Evolutionary conservation across 2,888 invertebrate genomes (phyloP).

Genomic region (Panzeria rudis): DNA sequence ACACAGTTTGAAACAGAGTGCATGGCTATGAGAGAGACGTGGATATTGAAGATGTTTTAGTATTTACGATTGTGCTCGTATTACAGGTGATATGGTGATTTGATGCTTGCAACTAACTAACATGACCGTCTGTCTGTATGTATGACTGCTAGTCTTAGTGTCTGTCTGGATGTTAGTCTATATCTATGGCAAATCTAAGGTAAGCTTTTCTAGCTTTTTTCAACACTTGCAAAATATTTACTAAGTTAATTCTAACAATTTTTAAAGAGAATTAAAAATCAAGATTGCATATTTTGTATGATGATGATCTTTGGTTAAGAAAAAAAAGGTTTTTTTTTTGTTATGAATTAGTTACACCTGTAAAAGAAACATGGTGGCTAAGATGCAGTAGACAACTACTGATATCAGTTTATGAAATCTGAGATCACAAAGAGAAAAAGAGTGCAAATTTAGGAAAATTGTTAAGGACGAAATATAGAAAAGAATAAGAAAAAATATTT

Average conservation of each 20-base stretch:
- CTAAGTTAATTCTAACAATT: slow-evolving; percentile 61
- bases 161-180: slow-evolving; percentile 12
- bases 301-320: slow-evolving; percentile 2
- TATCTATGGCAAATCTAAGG: slow-evolving; percentile 64
- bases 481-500: neutral
- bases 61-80: slow-evolving; percentile 52
- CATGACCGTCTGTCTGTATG: slow-evolving; percentile 4
- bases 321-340: neutral
- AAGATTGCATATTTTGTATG: slow-evolving; percentile 51
- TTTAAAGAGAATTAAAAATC: slow-evolving; percentile 40
- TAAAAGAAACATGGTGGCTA: slow-evolving; percentile 47
- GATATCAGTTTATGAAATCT: slow-evolving; percentile 49
- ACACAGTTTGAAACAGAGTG: slow-evolving; percentile 54
- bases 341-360: slow-evolving; percentile 71
- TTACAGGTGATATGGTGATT: slow-evolving; percentile 67
- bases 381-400: slow-evolving; percentile 47
- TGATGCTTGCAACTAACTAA: slow-evolving; percentile 57
- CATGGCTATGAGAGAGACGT: neutral
- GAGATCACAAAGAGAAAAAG: neutral
- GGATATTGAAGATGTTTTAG: slow-evolving; percentile 44
- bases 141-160: neutral
- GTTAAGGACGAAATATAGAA: slow-evolving; percentile 13
- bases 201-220: slow-evolving; percentile 44
- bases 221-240: slow-evolving; percentile 63
- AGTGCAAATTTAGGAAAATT: slow-evolving; percentile 26